phyloP scores from a whole-genome alignment of 1,140 invertebrate species.

The Arctopsyche grandis region DNA sequence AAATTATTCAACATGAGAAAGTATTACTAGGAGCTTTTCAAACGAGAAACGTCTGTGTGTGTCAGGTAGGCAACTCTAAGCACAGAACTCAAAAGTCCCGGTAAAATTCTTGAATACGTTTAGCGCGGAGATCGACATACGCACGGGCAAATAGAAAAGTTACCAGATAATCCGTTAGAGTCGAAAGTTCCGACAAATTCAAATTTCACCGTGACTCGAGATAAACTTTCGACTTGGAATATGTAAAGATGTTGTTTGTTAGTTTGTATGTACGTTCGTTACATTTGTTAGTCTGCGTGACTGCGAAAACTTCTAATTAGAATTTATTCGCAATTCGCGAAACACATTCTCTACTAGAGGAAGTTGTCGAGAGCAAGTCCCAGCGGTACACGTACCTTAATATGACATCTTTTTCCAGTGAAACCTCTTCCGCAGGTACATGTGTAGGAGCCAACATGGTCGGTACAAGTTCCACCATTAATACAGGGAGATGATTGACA shows the following conservation, averaged over 20 bases:
- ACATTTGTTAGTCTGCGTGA: not conserved
- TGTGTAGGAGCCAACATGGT: constrained; percentile 79
- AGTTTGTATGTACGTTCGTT: constrained; percentile 3
- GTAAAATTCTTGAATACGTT: no score
- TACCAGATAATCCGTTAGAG: no score
- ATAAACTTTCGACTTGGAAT: no score
- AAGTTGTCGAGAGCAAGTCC: not conserved
- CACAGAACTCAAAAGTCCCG: no score
- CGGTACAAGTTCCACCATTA: constrained; percentile 84
- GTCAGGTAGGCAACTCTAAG: no score
- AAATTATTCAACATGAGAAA: constrained; percentile 11
- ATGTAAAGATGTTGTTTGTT: not conserved
- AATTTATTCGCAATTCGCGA: constrained; percentile 20
- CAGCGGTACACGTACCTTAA: constrained; percentile 64
- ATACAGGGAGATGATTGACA: constrained; percentile 90
- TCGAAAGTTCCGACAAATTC: no score
- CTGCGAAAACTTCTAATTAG: constrained; percentile 33
- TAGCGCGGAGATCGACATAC: no score
- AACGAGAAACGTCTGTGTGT: no score
- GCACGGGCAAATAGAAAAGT: no score
- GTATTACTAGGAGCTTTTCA: not conserved
- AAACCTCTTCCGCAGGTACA: constrained; percentile 84
- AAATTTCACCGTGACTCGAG: no score
- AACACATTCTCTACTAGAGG: not conserved
- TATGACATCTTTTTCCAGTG: constrained; percentile 78